Base-by-base conservation (phyloP, 1,140 invertebrate genomes). In the Diorhabda elongata region DNA sequence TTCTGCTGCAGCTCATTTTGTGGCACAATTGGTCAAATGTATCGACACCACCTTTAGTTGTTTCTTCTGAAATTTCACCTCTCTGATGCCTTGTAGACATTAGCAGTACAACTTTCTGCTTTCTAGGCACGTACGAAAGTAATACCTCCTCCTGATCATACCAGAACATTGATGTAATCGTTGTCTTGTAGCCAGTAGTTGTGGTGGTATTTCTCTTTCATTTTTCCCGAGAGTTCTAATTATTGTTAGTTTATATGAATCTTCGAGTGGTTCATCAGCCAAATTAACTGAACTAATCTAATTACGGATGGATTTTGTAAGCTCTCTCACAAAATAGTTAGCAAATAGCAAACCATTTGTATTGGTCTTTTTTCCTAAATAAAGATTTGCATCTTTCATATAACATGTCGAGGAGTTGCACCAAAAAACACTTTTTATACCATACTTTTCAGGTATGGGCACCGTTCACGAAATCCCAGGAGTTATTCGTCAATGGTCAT, bases 1-100 rank as follows among this genome's bases (percentile, higher is more conserved):
- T 72, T 67, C 71, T 61, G 8, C 63, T 62, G 26, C 66, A 75
- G 42, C 73, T 79, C 69, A 79, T 79, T n/a, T 69, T 72, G 6
- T 76, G 73, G 67, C 76, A 79, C 26, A 26, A 26, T 26, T 26
- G 26, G 1, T 26, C 26, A 1, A 26, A 26, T 26, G 26, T 26
- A 26, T 84, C 83, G 0, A 85, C 84, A 4, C 78, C 82, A 41
- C 79, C 81, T 78, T 82, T 84, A n/a, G 80, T 82, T 11, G 26
- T 26, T 1, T 26, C 26, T 26, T 26, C 26, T 26, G 26, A 26
- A 26, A 26, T 26, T 26, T 26, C 26, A 26, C 26, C 26, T 26
- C 26, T 26, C 26, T 26, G 1, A 26, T 26, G 26, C 26, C 0
- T 64, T 45, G 68, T 85, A 82, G 71, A 84, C 84, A 61, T 76